A percentile compares a stretch with the other conserved stretches of the same genome.
Conservation (phyloP, 2,113 vertebrate species). For the Mionectes macconnelli region DNA sequence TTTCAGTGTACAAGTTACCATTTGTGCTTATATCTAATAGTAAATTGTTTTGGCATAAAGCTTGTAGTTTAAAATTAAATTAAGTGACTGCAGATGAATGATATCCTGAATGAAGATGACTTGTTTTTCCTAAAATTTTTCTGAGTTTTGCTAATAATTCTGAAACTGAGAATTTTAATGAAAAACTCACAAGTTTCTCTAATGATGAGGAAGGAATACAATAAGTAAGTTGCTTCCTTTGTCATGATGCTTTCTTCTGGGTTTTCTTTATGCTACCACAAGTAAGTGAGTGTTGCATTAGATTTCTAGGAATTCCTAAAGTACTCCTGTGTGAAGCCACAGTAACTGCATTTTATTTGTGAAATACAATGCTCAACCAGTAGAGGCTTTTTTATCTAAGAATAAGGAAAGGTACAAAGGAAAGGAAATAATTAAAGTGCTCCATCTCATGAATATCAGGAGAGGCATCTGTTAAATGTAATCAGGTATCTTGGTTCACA, state of each 20-base stretch:
- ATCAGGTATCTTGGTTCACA: not conserved
- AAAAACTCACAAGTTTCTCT: not conserved
- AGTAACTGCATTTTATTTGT: not conserved
- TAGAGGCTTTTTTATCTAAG: not conserved
- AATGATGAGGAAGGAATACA: not conserved
- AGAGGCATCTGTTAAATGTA: not conserved
- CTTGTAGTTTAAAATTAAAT: not conserved
- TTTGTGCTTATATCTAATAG: not conserved
- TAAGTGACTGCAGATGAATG: not conserved
- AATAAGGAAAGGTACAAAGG: not conserved
- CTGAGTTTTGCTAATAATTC: not conserved
- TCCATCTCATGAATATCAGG: not conserved
- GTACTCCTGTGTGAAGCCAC: not conserved
- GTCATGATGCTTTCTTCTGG: not conserved
- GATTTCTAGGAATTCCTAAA: not conserved
- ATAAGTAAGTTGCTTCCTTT: not conserved
- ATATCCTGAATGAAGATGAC: not conserved
- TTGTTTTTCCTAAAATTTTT: not conserved
- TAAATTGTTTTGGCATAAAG: not conserved
- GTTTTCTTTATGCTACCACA: not conserved
- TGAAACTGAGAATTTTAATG: not conserved
- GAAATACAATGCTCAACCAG: not conserved
- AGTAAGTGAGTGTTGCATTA: not conserved
- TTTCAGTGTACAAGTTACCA: not conserved
- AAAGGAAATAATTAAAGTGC: not conserved